Percentiles rank a stretch among this genome's conserved stretches.
Evolutionary conservation across 2,888 invertebrate species (phyloP).

Genomic region (Cephus pulcher): DNA sequence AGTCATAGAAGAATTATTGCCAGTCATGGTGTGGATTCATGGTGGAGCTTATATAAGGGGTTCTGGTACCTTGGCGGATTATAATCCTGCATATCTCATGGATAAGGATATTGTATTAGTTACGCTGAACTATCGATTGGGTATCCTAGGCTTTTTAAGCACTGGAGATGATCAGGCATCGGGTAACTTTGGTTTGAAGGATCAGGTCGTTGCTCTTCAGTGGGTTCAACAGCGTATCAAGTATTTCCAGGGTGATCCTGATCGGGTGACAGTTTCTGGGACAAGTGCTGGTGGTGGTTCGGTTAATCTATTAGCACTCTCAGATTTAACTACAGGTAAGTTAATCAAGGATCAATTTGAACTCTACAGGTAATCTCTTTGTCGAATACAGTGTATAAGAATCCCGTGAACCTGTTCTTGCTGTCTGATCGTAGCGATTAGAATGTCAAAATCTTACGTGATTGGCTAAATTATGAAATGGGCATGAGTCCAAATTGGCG

Average conservation of each 20-base stretch:
- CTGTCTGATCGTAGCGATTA: background rate
- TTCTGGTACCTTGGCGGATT: background rate
- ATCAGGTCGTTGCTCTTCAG: conserved; percentile 35
- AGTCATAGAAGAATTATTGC: background rate
- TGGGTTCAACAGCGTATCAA: conserved; percentile 38
- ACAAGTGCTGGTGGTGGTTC: conserved; percentile 35
- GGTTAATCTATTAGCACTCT: conserved; percentile 35
- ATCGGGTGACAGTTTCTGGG: conserved; percentile 35
- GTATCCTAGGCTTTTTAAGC: conserved; percentile 40
- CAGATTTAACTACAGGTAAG: conserved; percentile 11
- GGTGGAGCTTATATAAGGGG: conserved; percentile 25
- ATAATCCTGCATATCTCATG: conserved; percentile 37
- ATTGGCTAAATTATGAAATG: background rate
- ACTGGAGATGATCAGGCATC: conserved; percentile 36
- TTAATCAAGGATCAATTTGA: background rate
- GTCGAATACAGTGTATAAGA: background rate
- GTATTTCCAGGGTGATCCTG: conserved; percentile 36
- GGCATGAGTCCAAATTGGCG: background rate
- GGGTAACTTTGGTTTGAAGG: conserved; percentile 45
- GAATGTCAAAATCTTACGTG: background rate
- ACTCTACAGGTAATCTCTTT: background rate
- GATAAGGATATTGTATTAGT: conserved; percentile 42
- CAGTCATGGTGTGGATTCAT: conserved; percentile 39
- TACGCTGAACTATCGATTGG: conserved; percentile 43
- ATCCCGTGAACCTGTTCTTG: background rate